Conservation (phyloP, 1,140 invertebrate species). For the Delia radicum region DNA sequence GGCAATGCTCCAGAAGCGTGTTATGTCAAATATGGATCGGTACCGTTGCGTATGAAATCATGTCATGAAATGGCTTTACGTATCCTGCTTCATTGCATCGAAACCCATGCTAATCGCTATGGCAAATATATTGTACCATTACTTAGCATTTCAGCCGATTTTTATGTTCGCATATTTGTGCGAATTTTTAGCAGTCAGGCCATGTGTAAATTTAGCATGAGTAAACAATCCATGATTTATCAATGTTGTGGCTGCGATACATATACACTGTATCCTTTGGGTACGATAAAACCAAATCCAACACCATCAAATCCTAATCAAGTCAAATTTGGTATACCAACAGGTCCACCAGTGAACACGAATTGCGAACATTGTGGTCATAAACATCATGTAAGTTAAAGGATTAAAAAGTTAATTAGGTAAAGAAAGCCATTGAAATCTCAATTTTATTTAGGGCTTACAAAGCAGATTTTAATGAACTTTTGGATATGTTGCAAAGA, state of each 20-base stretch:
- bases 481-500: too few relatives aligned
- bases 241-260: constrained; percentile 87
- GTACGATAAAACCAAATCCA: constrained; percentile 63
- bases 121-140: constrained; percentile 90
- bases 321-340: constrained; percentile 67
- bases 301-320: constrained; percentile 61
- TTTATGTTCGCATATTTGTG: constrained; percentile 96
- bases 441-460: too few relatives aligned
- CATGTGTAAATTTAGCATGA: constrained; percentile 81
- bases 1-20: constrained; percentile 93
- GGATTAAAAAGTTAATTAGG: not conserved
- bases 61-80: constrained; percentile 97
- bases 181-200: constrained; percentile 75
- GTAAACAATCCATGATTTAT: constrained; percentile 83
- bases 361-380: constrained; percentile 78
- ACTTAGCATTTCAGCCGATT: constrained; percentile 91
- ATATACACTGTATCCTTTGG: constrained; percentile 74
- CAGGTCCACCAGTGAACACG: constrained; percentile 65
- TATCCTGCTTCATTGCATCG: constrained; percentile 88
- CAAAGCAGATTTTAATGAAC: too few relatives aligned
- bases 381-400: constrained; percentile 65
- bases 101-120: constrained; percentile 89
- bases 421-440: too few relatives aligned
- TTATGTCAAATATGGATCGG: constrained; percentile 89
- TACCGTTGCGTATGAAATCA: constrained; percentile 81